phyloP scores from a whole-genome alignment of 2,888 invertebrate species.

The Xanthia icteritia region DNA sequence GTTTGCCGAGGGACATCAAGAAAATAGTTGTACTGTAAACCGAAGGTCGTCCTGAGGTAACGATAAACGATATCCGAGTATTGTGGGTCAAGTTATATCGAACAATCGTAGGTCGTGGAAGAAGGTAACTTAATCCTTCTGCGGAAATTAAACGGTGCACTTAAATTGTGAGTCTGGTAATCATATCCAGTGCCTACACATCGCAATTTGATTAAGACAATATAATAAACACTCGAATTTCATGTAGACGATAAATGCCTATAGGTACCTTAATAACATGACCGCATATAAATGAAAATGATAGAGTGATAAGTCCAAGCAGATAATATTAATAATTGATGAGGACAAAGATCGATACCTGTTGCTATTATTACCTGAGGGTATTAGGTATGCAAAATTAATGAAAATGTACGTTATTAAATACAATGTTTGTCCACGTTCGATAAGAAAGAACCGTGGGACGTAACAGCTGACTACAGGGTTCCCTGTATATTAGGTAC shows the following conservation, averaged over 20 bases:
- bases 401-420: constrained; percentile 64
- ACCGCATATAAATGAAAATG: constrained; percentile 25
- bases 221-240: constrained; percentile 21
- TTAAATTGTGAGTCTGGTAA: neutral
- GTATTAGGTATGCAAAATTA: constrained; percentile 50
- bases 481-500: neutral
- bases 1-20: too few relatives aligned
- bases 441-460: constrained; percentile 69
- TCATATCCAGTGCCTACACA: neutral
- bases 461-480: constrained; percentile 63
- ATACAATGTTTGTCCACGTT: constrained; percentile 53
- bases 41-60: constrained; percentile 59
- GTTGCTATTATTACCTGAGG: constrained; percentile 44
- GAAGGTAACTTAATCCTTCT: constrained; percentile 42
- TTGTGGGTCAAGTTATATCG: constrained; percentile 34
- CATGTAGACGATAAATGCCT: neutral
- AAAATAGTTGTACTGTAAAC: neutral
- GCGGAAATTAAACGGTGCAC: constrained; percentile 33
- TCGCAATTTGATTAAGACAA: constrained; percentile 9
- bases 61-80: constrained; percentile 38
- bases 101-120: constrained; percentile 24
- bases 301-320: constrained; percentile 43
- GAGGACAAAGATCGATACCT: constrained; percentile 55
- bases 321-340: constrained; percentile 54
- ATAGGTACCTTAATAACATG: neutral